Base-by-base conservation (phyloP, 2,113 vertebrate species). In the Gallinago jamesoni region DNA sequence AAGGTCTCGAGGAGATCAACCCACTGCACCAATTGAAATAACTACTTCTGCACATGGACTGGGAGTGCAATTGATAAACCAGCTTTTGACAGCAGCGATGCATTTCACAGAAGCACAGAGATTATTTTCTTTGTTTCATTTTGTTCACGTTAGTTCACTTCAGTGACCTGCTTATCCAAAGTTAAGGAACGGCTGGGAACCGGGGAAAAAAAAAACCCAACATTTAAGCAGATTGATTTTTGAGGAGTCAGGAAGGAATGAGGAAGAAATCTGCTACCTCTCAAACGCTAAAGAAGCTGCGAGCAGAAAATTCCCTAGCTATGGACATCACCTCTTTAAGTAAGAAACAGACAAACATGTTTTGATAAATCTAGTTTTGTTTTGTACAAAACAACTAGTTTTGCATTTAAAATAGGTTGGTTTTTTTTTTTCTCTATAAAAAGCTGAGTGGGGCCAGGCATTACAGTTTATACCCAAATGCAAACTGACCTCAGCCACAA, bases 1-100 rank as follows among this genome's bases (percentile, higher is more conserved):
- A 73, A 83, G 84, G 89, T 72, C 89, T 84, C 45, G 48, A 30
- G 81, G 81, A 75, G 82, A 84, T 87, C 77, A 91, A 89, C 69
- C 48, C 70, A 21, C 81, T 45, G 60, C 22, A 67, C 78, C 93
- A 94, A 87, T 12, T 84, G 83, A 91, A 91, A 78, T 37, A 68
- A 64, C 74, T 74, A 30, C 62, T 76, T 79, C 85, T 33, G 74
- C 66, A 79, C 66, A 43, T 11, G 30, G 78, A 48, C 60, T 62
- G 12, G 41, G 62, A 80, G 41, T 14, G 20, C 25, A 83, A 90
- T 23, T 50, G 78, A 60, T 70, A 79, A 79, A 70, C 23, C 45
- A 84, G 52, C 67, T 80, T 48, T 69, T 66, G 21, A 41, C 52
- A 63, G 82, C 66, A 83, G 12, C 3, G 53, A 57, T 68, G 66